Percentiles rank a stretch among this genome's conserved stretches.
Conservation (phyloP, 2,797 vertebrate genomes). For the Acanthurus leucopareius region DNA sequence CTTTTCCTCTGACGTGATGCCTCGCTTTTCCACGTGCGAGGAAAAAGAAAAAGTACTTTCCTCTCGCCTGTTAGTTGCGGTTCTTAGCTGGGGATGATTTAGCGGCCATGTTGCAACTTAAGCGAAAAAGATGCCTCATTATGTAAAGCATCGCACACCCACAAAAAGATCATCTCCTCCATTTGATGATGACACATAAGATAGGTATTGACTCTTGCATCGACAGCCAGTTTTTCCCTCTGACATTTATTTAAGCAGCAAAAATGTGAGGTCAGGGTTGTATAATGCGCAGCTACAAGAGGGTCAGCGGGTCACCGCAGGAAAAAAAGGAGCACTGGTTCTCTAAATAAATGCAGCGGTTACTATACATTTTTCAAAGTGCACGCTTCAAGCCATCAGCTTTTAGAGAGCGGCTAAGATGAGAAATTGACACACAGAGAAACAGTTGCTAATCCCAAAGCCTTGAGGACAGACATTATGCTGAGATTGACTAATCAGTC, state of each 20-base stretch:
- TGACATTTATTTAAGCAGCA: constrained; percentile 64
- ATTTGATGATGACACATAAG: constrained; percentile 38
- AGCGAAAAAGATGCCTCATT: constrained; percentile 23
- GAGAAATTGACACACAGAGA: constrained; percentile 72
- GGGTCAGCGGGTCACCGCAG: constrained; percentile 62
- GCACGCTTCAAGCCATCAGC: constrained; percentile 63
- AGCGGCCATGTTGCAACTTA: constrained; percentile 24
- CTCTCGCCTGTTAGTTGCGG: constrained; percentile 54
- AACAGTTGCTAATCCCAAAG: constrained; percentile 79
- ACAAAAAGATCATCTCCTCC: constrained; percentile 54
- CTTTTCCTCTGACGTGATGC: constrained; percentile 64
- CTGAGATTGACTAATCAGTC: constrained; percentile 81
- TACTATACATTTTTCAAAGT: constrained; percentile 68
- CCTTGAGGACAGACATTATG: constrained; percentile 78
- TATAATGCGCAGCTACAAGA: constrained; percentile 38
- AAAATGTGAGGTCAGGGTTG: constrained; percentile 62
- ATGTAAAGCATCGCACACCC: constrained; percentile 26
- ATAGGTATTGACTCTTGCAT: constrained; percentile 52
- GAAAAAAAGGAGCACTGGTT: constrained; percentile 60
- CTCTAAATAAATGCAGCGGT: constrained; percentile 68
- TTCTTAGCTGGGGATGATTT: not conserved
- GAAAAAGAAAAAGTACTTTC: constrained; percentile 39
- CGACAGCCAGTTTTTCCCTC: constrained; percentile 32
- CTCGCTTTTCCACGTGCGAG: constrained; percentile 80
- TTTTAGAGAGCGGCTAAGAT: constrained; percentile 71